phyloP scores from a whole-genome alignment of 2,797 vertebrate species.

The Chloroceryle amazona region DNA sequence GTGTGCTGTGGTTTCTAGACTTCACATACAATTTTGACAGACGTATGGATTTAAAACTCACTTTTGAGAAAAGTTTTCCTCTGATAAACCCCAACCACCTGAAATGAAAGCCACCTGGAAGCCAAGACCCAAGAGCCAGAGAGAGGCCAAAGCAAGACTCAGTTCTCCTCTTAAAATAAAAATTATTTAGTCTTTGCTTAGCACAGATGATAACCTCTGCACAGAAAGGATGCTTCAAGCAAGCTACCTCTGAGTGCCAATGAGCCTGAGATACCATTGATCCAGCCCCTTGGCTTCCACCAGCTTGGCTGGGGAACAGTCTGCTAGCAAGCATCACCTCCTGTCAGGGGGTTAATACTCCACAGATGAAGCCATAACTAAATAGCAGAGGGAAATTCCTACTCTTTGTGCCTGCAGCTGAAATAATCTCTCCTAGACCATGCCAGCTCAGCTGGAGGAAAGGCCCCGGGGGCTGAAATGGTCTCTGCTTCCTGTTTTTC shows the following conservation, averaged over 20 bases:
- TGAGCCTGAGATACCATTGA: accelerated
- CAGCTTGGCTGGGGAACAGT: background rate
- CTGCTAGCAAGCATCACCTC: background rate
- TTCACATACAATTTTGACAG: background rate
- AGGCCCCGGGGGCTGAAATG: background rate
- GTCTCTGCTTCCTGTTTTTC: slow-evolving; percentile 63
- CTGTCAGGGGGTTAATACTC: background rate
- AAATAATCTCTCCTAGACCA: background rate
- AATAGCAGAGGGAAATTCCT: background rate
- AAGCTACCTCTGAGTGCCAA: accelerated
- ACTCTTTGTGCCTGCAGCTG: background rate
- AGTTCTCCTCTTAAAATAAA: background rate
- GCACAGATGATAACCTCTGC: background rate
- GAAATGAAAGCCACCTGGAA: background rate
- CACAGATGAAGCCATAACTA: accelerated
- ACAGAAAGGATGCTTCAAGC: background rate
- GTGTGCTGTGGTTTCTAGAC: background rate
- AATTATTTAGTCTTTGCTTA: background rate
- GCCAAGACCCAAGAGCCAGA: background rate
- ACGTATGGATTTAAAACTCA: background rate
- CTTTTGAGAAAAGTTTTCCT: background rate
- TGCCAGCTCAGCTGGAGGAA: slow-evolving; percentile 53
- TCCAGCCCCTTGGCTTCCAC: background rate
- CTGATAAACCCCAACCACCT: background rate
- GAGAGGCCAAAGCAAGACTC: accelerated